A percentile compares a stretch with the other conserved stretches of the same genome.
These are phyloP conservation scores for Gari tellinella DNA, from an alignment of 2,888 invertebrate genomes.

Conservation along the genomic window DNA sequence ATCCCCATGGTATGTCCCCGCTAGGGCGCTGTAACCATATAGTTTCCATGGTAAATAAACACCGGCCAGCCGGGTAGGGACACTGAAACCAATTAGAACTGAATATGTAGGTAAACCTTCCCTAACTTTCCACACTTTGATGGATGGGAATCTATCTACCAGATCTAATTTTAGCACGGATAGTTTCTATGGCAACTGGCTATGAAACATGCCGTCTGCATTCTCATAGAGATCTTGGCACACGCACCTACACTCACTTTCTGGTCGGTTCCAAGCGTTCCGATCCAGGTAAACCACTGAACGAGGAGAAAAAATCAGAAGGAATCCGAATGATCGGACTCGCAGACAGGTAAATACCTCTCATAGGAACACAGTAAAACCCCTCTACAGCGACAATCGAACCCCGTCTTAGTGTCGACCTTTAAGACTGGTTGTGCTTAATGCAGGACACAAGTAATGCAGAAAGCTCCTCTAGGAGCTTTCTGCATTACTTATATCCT, in stretches of 20 bases:
- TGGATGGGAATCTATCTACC: slow-evolving; percentile 50
- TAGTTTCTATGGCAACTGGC: slow-evolving; percentile 59
- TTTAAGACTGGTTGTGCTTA: too few species aligned
- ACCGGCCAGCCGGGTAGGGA: too few species aligned
- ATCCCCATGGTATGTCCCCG: slow-evolving; percentile 82
- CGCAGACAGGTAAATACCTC: too few species aligned
- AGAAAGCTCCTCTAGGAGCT: too few species aligned
- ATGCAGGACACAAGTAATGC: too few species aligned
- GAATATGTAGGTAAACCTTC: slow-evolving; percentile 29
- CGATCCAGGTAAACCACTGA: too few species aligned
- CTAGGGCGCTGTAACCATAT: slow-evolving; percentile 82
- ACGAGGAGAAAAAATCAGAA: too few species aligned
- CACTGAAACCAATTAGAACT: slow-evolving; percentile 5
- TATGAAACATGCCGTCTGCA: slow-evolving; percentile 62
- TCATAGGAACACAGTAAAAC: too few species aligned
- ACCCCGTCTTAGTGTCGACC: too few species aligned
- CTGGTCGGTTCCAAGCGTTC: slow-evolving; percentile 34
- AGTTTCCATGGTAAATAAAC: slow-evolving; percentile 74
- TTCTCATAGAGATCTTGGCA: slow-evolving; percentile 48
- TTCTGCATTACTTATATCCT: too few species aligned
- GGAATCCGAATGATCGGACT: too few species aligned
- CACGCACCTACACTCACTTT: slow-evolving; percentile 7
- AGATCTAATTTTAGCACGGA: slow-evolving; percentile 63
- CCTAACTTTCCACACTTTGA: slow-evolving; percentile 37
- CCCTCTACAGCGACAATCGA: too few species aligned